Evolutionary conservation across 2,888 invertebrate genomes (phyloP).

Genomic region (Athalia cordata): DNA sequence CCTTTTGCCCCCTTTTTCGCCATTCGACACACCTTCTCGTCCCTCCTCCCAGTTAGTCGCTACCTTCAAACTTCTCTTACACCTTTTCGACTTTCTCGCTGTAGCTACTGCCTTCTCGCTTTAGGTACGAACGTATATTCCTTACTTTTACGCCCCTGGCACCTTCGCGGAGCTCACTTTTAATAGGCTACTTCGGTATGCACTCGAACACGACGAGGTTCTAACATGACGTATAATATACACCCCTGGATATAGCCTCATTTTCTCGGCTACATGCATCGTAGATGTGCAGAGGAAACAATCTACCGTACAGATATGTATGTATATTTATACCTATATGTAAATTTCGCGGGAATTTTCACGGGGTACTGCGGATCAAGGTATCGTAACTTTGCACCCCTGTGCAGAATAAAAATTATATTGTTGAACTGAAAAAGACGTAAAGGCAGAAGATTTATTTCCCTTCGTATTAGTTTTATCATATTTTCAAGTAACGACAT

Average conservation of each 20-base stretch:
- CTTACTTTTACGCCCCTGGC: conserved; percentile 33
- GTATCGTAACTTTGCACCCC: no score
- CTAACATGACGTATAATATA: conserved; percentile 39
- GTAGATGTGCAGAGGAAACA: neutral
- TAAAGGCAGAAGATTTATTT: no score
- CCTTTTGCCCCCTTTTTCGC: conserved; percentile 22
- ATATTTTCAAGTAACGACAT: no score
- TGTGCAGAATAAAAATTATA: no score
- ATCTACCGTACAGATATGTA: neutral
- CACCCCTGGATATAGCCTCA: conserved; percentile 17
- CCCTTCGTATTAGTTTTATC: no score
- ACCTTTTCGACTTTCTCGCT: conserved; percentile 32
- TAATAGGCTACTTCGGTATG: conserved; percentile 51
- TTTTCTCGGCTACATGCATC: neutral
- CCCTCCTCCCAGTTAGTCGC: conserved; percentile 17
- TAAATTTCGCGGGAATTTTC: no score
- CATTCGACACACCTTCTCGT: neutral
- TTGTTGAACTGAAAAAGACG: no score
- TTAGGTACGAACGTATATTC: neutral
- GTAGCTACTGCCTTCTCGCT: conserved; percentile 17
- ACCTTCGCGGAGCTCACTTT: conserved; percentile 45
- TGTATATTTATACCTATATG: no score
- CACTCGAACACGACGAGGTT: conserved; percentile 51
- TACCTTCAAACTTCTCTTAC: conserved; percentile 35
- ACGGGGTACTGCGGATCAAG: no score